Base-by-base conservation (phyloP, 2,888 invertebrate genomes). In the Platynereis dumerilii region DNA sequence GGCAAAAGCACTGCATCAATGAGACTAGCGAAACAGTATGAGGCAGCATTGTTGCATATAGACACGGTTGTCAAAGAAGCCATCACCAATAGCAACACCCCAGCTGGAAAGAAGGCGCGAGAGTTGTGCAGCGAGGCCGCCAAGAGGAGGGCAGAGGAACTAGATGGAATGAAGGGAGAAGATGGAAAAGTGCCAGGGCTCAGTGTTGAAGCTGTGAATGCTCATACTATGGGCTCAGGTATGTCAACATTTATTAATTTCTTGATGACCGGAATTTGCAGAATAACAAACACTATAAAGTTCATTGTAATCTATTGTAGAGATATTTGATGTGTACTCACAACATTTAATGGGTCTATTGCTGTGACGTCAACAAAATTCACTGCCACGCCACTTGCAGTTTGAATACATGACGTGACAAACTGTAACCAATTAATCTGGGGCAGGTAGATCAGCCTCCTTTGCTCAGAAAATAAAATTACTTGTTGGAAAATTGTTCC, bases 41-140 rank as follows among this genome's bases (percentile, higher is more conserved):
- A 80, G 57, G 80, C 82, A 15, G 81, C 84, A 5, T 71, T 84
- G 45, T 72, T 85, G 54, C 81, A 78, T 27, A 65, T 85, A 2
- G 83, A 85, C 68, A 77, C 77, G 7, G 72, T 84, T 34, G 77
- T 85, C n/a, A 73, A 78, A 54, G 84, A 85, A 67, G 83, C 84
- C 58, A 81, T 85, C 56, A 74, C 80, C 45, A 80, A 76, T 67
- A 82, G 83, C 28, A 79, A 76, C 75, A 79, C 81, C 0, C 72
- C 76, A 0, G 76, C 81, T 2, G 83, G 82, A 1, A 71, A 76
- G 64, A 71, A 73, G 27, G 84, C 84, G 1, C 66, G 82, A 0
- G 80, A 82, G 65, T 70, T 83, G 61, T 84, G 84, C 69, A 71
- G 78, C 3, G 82, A 83, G 65, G 80, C 83, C n/a, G 81, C 82